Evolutionary conservation across 1,140 invertebrate genomes (phyloP).

Genomic region (Cotesia chilonis): DNA sequence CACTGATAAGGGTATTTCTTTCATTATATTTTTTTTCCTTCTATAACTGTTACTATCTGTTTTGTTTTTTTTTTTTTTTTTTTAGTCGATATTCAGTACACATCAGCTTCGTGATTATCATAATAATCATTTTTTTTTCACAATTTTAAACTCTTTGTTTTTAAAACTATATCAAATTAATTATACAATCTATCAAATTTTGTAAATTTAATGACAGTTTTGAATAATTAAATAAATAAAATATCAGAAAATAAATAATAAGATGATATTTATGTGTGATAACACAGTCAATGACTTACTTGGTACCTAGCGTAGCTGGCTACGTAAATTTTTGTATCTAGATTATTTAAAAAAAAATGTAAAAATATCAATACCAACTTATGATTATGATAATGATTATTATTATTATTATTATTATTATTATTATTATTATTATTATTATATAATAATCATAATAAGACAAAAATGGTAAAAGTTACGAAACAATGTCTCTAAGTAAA

Average conservation of each 20-base stretch:
- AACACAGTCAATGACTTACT: conserved; percentile 11
- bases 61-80: conserved; percentile 11
- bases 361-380: conserved; percentile 10
- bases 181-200: no score
- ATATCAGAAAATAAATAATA: conserved; percentile 8
- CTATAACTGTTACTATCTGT: background rate
- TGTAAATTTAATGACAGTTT: no score
- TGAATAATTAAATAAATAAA: background rate
- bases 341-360: conserved; percentile 14
- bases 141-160: no score
- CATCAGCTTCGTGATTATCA: no score
- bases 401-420: no score
- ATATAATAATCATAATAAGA: conserved; percentile 12
- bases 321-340: conserved; percentile 42
- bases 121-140: no score
- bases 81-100: background rate
- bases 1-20: conserved; percentile 13
- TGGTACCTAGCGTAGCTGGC: conserved; percentile 46
- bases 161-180: no score
- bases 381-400: background rate
- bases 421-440: no score
- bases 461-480: no score
- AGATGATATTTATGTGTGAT: conserved; percentile 14
- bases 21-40: conserved; percentile 16
- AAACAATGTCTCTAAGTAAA: conserved; percentile 1